phyloP scores from a whole-genome alignment of 2,113 vertebrate species.

The Eolophus roseicapilla region DNA sequence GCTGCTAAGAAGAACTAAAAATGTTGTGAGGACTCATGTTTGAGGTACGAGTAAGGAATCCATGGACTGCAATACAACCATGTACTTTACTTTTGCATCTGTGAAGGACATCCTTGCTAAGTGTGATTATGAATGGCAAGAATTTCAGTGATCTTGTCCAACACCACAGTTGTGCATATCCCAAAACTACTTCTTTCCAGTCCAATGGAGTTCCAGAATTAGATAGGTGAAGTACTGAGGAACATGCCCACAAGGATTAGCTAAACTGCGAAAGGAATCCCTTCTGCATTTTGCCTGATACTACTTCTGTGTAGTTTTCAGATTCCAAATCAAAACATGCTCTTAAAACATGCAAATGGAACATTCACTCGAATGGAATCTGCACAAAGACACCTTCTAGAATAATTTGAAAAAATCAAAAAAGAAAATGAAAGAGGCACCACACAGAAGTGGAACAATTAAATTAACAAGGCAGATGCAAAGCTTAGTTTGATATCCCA shows the following conservation, averaged over 20 bases:
- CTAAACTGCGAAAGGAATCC: neutral
- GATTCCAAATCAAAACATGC: neutral
- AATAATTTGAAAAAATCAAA: neutral
- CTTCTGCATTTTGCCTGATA: neutral
- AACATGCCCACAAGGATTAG: neutral
- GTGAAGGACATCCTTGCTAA: neutral
- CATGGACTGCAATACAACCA: neutral
- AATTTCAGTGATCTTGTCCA: neutral
- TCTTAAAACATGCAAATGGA: neutral
- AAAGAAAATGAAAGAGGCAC: neutral
- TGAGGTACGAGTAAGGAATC: neutral
- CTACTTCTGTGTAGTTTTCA: neutral
- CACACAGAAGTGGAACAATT: neutral
- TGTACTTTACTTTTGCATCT: neutral
- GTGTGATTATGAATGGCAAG: neutral
- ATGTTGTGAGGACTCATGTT: neutral
- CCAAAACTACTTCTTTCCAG: neutral
- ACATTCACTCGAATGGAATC: neutral
- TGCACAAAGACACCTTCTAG: neutral
- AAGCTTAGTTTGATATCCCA: neutral
- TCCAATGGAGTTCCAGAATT: neutral
- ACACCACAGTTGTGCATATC: neutral
- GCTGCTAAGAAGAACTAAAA: neutral
- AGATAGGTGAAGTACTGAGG: neutral
- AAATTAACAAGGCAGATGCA: neutral